phyloP scores from a whole-genome alignment of 2,113 vertebrate species.

The Hepsetus odoe region DNA sequence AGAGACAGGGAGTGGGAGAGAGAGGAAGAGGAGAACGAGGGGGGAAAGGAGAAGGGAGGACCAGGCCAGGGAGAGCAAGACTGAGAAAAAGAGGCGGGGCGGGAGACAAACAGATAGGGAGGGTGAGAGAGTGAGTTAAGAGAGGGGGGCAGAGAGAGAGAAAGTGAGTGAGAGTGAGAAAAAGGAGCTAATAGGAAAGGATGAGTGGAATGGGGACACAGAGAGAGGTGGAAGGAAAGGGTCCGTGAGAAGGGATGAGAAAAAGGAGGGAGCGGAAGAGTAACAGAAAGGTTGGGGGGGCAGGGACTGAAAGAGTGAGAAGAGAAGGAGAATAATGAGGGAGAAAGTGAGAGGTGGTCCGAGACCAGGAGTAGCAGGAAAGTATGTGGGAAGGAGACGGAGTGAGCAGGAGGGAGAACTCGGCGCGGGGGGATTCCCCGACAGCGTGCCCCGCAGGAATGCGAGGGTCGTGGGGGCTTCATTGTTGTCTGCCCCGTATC shows the following conservation, averaged over 20 bases:
- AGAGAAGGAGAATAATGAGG: not conserved
- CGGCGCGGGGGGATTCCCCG: constrained; percentile 65
- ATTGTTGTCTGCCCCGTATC: constrained; percentile 74
- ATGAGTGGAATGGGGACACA: constrained; percentile 18
- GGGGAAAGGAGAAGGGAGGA: too few species aligned
- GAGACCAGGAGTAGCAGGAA: constrained; percentile 2
- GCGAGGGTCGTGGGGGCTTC: constrained; percentile 63
- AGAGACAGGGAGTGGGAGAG: too few species aligned
- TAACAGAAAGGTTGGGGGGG: constrained; percentile 32
- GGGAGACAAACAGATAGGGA: not conserved
- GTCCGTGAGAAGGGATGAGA: not conserved
- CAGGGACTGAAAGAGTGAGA: not conserved
- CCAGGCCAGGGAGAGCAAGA: too few species aligned
- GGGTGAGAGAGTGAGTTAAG: not conserved
- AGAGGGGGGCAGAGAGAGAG: not conserved
- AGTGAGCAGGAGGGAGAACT: not conserved
- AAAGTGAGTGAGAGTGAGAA: not conserved
- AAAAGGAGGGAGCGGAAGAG: constrained; percentile 8
- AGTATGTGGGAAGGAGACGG: not conserved
- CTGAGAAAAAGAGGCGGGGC: constrained; percentile 1
- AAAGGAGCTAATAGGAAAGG: not conserved
- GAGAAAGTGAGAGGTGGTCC: constrained; percentile 23
- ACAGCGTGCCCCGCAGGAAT: constrained; percentile 72
- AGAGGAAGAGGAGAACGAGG: too few species aligned
- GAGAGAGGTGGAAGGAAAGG: not conserved